Conservation (phyloP, 1,140 invertebrate genomes). For the Conopomorpha cramerella region DNA sequence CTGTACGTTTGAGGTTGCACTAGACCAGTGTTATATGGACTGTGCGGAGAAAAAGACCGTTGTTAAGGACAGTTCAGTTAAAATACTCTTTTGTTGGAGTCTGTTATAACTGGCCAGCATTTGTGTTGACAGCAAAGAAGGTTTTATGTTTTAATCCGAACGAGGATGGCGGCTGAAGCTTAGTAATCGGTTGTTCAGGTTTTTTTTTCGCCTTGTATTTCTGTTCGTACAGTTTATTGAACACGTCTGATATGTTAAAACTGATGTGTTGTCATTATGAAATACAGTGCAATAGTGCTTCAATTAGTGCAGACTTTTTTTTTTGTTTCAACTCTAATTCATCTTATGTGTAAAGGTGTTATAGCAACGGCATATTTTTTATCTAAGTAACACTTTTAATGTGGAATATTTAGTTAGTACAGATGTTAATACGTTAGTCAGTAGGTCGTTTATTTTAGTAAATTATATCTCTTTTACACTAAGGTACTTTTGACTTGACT, state of each 20-base stretch:
- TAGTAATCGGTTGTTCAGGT: conserved; percentile 26
- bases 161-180: conserved; percentile 31
- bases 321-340: neutral
- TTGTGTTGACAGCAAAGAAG: conserved; percentile 47
- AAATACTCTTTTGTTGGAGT: no score
- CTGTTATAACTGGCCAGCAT: no score
- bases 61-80: no score
- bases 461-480: neutral
- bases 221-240: conserved; percentile 15
- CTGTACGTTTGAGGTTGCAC: conserved; percentile 34
- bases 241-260: conserved; percentile 14
- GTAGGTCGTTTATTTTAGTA: neutral
- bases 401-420: no score
- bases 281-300: neutral
- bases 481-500: neutral
- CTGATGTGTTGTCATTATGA: conserved; percentile 23
- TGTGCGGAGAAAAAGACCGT: no score
- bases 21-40: no score
- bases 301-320: neutral
- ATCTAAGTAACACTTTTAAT: no score
- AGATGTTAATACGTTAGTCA: no score
- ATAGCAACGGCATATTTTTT: no score
- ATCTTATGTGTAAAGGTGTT: neutral
- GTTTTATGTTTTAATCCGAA: conserved; percentile 58
- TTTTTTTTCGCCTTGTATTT: conserved; percentile 15